phyloP scores from a whole-genome alignment of 2,888 invertebrate species.

The Conomelus anceps region DNA sequence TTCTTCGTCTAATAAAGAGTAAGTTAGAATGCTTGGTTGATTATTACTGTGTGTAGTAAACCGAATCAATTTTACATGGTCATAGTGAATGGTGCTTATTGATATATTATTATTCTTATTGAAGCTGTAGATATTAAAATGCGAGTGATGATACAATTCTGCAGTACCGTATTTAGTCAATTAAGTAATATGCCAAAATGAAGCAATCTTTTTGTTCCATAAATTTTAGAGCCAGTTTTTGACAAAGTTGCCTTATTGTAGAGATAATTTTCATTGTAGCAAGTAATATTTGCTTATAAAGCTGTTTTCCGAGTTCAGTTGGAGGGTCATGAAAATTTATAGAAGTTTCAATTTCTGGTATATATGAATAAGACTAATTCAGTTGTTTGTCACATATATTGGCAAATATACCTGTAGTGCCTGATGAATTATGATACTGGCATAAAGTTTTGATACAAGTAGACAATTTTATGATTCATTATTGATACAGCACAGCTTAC shows the following conservation, averaged over 20 bases:
- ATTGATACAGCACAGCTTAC: not conserved
- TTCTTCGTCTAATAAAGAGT: not conserved
- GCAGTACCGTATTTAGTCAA: not conserved
- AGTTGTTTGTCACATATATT: not conserved
- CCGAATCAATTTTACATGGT: not conserved
- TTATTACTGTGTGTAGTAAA: not conserved
- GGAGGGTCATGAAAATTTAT: not conserved
- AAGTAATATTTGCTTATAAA: not conserved
- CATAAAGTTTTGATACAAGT: not conserved
- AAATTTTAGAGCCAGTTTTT: not conserved
- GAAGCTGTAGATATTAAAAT: not conserved
- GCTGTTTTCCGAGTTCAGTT: not conserved
- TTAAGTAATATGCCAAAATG: not conserved
- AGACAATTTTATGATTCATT: not conserved
- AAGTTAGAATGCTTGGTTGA: not conserved
- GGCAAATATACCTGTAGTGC: slow-evolving; percentile 23
- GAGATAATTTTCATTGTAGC: not conserved
- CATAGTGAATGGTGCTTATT: not conserved
- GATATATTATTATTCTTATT: not conserved
- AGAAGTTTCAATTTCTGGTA: not conserved
- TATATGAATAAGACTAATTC: not conserved
- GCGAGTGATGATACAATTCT: not conserved
- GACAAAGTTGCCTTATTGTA: not conserved
- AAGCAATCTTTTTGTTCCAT: not conserved
- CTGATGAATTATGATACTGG: slow-evolving; percentile 14